Evolutionary conservation across 2,888 invertebrate species (phyloP).

Genomic region (Eupithecia inturbata): DNA sequence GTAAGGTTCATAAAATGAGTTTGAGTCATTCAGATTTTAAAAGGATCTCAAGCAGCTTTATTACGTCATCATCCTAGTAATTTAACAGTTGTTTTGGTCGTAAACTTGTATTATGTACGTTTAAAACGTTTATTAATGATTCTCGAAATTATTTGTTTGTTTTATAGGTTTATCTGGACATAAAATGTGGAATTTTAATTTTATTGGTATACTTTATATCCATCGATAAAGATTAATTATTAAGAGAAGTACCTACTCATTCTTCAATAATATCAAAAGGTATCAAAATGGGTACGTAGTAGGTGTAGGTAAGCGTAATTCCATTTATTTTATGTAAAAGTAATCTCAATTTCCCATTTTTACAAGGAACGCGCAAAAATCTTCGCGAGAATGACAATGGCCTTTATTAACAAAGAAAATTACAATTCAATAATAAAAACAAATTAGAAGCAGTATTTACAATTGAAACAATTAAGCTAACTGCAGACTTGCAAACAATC

Average conservation of each 20-base stretch:
- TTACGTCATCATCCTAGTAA: constrained; percentile 36
- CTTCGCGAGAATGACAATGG: no score
- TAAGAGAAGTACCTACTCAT: neutral
- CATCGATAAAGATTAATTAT: neutral
- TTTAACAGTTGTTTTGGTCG: constrained; percentile 32
- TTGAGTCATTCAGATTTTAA: constrained; percentile 40
- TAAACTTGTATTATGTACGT: constrained; percentile 8
- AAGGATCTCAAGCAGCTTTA: constrained; percentile 34
- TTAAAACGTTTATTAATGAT: constrained; percentile 13
- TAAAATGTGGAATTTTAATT: neutral
- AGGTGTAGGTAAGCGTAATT: neutral
- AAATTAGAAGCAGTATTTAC: no score
- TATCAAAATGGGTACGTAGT: neutral
- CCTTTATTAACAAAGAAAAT: no score
- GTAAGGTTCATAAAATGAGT: constrained; percentile 34
- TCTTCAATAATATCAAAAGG: neutral
- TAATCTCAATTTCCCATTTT: neutral
- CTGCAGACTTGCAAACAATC: no score
- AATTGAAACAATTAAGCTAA: neutral
- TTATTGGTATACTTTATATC: neutral
- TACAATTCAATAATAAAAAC: no score
- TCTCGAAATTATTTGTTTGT: constrained; percentile 2
- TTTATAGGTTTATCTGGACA: constrained; percentile 5
- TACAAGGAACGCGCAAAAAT: neutral
- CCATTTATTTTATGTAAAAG: neutral